These are phyloP conservation scores for Dendropsophus ebraccatus DNA, from an alignment of 2,113 vertebrate genomes.

Conservation along the genomic window DNA sequence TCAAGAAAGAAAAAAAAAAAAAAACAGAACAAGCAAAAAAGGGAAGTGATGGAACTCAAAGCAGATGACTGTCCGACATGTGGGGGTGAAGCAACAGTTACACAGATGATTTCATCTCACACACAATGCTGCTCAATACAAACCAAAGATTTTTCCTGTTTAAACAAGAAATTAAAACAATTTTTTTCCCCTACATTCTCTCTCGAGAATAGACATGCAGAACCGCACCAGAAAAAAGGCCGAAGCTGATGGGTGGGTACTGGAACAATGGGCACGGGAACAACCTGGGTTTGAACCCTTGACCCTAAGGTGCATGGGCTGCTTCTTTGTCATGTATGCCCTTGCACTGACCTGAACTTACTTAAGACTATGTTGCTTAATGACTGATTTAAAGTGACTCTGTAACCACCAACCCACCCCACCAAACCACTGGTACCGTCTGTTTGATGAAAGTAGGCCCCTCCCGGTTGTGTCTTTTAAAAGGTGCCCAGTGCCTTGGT, in stretches of 20 bases:
- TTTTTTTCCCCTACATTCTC: not conserved
- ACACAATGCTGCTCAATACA: not conserved
- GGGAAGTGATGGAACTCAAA: constrained; percentile 21
- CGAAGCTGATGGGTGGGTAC: not conserved
- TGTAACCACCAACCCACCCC: too few relatives aligned
- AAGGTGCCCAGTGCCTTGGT: too few relatives aligned
- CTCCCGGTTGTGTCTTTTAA: too few relatives aligned
- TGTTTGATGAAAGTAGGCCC: too few relatives aligned
- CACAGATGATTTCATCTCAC: constrained; percentile 11
- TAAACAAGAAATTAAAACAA: not conserved
- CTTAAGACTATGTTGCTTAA: too few relatives aligned
- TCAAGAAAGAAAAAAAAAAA: constrained; percentile 23
- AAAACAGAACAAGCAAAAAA: constrained; percentile 12
- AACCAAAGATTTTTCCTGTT: not conserved
- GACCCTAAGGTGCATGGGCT: too few relatives aligned
- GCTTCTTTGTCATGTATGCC: too few relatives aligned
- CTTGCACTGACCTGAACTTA: too few relatives aligned
- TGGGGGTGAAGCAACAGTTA: not conserved
- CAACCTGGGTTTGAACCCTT: too few relatives aligned
- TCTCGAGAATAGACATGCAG: not conserved
- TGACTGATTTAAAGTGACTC: too few relatives aligned
- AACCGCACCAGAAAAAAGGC: not conserved
- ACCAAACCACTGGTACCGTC: too few relatives aligned
- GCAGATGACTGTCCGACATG: constrained; percentile 24
- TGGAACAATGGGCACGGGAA: not conserved